A percentile compares a stretch with the other conserved stretches of the same genome.
phyloP scores from a whole-genome alignment of 2,797 vertebrate species.

The Galaxias olidus region DNA sequence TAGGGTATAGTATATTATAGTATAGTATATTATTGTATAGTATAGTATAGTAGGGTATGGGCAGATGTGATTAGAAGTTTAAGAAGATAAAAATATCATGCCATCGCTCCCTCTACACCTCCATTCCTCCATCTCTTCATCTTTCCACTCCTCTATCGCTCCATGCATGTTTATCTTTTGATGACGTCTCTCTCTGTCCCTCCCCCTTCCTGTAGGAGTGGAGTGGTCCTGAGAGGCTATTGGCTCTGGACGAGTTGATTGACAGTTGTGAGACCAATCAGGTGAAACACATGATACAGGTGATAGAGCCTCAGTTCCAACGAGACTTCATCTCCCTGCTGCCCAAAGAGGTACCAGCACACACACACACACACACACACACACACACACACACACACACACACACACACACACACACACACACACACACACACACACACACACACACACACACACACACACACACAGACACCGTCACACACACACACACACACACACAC shows the following conservation, averaged over 20 bases:
- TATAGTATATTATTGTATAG: too few relatives aligned
- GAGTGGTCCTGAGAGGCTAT: slow-evolving; percentile 90
- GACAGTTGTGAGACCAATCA: slow-evolving; percentile 91
- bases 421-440: slow-evolving; percentile 1
- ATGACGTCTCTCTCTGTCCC: neutral
- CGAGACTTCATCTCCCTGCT: slow-evolving; percentile 96
- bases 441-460: neutral
- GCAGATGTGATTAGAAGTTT: too few relatives aligned
- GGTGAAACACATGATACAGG: slow-evolving; percentile 97
- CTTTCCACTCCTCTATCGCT: neutral
- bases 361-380: slow-evolving; percentile 17
- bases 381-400: slow-evolving; percentile 4
- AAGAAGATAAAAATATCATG: too few relatives aligned
- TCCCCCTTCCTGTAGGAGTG: slow-evolving; percentile 76
- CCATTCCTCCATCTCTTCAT: neutral
- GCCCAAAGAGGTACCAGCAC: slow-evolving; percentile 89
- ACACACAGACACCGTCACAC: neutral
- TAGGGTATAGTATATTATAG: too few relatives aligned
- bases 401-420: neutral
- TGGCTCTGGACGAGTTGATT: slow-evolving; percentile 93
- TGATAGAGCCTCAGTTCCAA: slow-evolving; percentile 96
- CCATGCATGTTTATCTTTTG: too few relatives aligned
- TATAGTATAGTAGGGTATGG: too few relatives aligned
- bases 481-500: neutral
- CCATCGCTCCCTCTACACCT: neutral